A percentile compares a stretch with the other conserved stretches of the same genome.
These are phyloP conservation scores for Uloborus diversus DNA, from an alignment of 1,140 invertebrate genomes.

Conservation along the genomic window DNA sequence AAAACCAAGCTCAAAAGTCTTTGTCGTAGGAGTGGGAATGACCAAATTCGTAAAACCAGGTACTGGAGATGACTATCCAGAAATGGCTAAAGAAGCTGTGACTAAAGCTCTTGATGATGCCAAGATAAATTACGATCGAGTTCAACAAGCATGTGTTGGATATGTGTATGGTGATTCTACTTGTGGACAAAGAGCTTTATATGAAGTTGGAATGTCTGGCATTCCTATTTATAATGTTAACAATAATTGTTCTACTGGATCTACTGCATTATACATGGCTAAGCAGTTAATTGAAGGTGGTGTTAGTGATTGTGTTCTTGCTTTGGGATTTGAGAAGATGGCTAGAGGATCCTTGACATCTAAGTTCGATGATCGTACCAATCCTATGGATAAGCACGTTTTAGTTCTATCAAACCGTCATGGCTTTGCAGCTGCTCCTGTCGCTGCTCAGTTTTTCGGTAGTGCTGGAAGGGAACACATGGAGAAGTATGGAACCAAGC, in stretches of 20 bases:
- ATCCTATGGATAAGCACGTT: slow-evolving; percentile 94
- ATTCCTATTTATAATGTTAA: slow-evolving; percentile 99
- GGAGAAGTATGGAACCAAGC: slow-evolving; percentile 94
- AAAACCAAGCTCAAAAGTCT: slow-evolving; percentile 71
- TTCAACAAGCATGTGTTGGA: slow-evolving; percentile 90
- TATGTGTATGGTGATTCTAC: slow-evolving; percentile 98
- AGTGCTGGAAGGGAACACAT: slow-evolving; percentile 97
- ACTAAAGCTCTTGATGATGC: slow-evolving; percentile 89
- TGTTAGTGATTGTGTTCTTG: slow-evolving; percentile 85
- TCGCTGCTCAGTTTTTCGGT: slow-evolving; percentile 95
- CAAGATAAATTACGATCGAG: slow-evolving; percentile 77
- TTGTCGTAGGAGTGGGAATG: slow-evolving; percentile 96
- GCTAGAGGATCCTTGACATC: slow-evolving; percentile 84
- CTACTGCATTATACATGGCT: slow-evolving; percentile 87
- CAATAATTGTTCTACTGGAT: slow-evolving; percentile 97
- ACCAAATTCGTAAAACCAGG: slow-evolving; percentile 94
- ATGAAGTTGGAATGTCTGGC: slow-evolving; percentile 94
- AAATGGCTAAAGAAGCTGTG: slow-evolving; percentile 93
- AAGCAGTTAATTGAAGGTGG: slow-evolving; percentile 91
- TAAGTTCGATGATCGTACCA: slow-evolving; percentile 86
- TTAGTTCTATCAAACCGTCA: slow-evolving; percentile 82
- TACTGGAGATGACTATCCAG: slow-evolving; percentile 87
- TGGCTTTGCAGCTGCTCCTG: slow-evolving; percentile 80
- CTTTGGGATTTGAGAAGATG: slow-evolving; percentile 99
- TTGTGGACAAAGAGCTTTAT: slow-evolving; percentile 92